Conservation (phyloP, 2,113 vertebrate genomes). For the Perognathus longimembris region DNA sequence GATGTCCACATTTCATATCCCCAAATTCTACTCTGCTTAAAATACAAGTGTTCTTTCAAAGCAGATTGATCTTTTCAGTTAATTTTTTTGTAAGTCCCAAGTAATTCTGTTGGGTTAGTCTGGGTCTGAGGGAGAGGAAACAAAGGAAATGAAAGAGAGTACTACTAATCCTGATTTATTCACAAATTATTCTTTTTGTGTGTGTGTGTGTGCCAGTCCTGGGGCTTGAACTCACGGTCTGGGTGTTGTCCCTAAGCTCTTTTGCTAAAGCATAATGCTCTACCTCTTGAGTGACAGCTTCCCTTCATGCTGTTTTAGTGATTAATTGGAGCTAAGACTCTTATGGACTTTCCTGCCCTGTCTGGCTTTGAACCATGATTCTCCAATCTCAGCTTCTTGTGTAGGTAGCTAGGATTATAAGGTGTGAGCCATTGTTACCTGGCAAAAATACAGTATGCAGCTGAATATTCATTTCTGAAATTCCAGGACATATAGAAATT, state of each 20-base stretch:
- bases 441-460: neutral
- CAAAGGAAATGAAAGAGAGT: neutral
- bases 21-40: conserved; percentile 39
- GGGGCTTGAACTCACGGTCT: too few species aligned
- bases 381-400: too few species aligned
- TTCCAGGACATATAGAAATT: conserved; percentile 23
- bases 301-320: too few species aligned
- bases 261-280: too few species aligned
- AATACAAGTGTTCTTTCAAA: conserved; percentile 49
- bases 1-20: neutral
- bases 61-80: conserved; percentile 45
- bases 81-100: neutral
- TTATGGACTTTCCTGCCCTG: too few species aligned
- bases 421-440: too few species aligned
- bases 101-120: conserved; percentile 11
- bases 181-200: neutral
- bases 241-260: too few species aligned
- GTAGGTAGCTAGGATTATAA: too few species aligned
- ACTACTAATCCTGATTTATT: neutral
- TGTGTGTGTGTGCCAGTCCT: neutral
- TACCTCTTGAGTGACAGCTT: too few species aligned
- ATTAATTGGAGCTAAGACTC: too few species aligned
- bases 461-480: neutral
- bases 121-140: neutral
- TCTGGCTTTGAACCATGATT: too few species aligned